Conservation (phyloP, 1,140 invertebrate genomes). For the fruit fly (Drosophila melanogaster) region DNA sequence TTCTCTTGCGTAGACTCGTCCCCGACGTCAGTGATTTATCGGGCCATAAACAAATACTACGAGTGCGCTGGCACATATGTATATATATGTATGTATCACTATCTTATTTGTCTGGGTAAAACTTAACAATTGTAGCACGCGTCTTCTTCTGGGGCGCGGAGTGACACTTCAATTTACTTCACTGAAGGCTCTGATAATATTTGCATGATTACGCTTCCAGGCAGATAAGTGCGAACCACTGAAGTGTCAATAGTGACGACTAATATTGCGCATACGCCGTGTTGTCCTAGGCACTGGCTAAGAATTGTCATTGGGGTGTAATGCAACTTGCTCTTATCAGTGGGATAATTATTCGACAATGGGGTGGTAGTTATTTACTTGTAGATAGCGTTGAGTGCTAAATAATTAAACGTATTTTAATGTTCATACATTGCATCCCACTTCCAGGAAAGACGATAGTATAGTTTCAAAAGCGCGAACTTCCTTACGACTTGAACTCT, state of each 20-base stretch:
- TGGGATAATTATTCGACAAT: constrained; percentile 2
- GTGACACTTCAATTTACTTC: constrained; percentile 19
- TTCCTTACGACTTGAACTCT: no score
- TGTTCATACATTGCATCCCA: neutral
- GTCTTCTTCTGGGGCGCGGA: constrained; percentile 10
- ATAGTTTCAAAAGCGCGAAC: no score
- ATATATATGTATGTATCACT: constrained; percentile 3
- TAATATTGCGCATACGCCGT: constrained; percentile 58
- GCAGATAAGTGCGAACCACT: constrained; percentile 17
- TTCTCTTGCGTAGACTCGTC: constrained; percentile 50
- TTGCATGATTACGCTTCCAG: constrained; percentile 39
- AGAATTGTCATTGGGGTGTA: constrained; percentile 25
- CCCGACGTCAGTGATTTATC: constrained; percentile 62
- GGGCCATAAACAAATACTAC: constrained; percentile 49
- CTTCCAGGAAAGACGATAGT: neutral
- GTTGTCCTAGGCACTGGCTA: constrained; percentile 45
- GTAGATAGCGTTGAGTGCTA: neutral
- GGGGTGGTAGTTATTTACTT: neutral
- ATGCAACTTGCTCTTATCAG: constrained; percentile 11
- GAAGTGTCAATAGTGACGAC: constrained; percentile 8
- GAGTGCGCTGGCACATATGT: neutral
- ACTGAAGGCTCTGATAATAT: constrained; percentile 34
- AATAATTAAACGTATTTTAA: neutral
- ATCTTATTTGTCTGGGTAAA: constrained; percentile 58
- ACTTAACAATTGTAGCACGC: constrained; percentile 52